Percentiles rank a stretch among this genome's conserved stretches.
Conservation (phyloP, 2,888 invertebrate genomes). For the Miltochrista miniata region DNA sequence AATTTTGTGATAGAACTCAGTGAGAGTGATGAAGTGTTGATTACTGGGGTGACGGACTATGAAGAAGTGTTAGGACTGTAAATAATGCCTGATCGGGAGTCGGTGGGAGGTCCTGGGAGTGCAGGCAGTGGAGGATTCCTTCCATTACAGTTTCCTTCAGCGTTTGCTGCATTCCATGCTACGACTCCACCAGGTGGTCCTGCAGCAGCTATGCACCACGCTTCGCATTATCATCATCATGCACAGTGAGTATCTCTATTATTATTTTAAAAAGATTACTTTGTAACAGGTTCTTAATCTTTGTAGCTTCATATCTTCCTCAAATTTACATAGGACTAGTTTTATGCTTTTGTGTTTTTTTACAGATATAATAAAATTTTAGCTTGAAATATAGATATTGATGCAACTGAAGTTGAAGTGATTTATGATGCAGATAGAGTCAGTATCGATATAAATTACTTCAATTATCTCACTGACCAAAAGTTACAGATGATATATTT, state of each 20-base stretch:
- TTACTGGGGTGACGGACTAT: constrained; percentile 48
- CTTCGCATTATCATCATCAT: constrained; percentile 79
- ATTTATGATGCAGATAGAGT: no score
- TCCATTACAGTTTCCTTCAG: constrained; percentile 83
- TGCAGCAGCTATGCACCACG: constrained; percentile 84
- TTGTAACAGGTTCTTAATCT: no score
- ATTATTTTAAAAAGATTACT: no score
- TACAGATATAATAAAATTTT: no score
- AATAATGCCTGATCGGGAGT: constrained; percentile 83
- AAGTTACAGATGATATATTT: no score
- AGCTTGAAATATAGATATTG: no score
- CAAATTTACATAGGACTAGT: no score
- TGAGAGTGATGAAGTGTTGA: constrained; percentile 40
- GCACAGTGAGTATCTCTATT: constrained; percentile 68
- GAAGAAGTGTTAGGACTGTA: constrained; percentile 59
- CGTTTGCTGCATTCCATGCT: constrained; percentile 85
- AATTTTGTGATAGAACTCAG: constrained; percentile 32
- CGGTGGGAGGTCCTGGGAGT: constrained; percentile 81
- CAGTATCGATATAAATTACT: no score
- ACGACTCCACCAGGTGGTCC: constrained; percentile 84
- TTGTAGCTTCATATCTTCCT: no score
- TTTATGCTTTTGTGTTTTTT: no score
- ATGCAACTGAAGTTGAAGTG: no score
- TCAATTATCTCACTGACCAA: no score
- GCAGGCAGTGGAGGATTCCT: constrained; percentile 83